Percentiles rank a stretch among this genome's conserved stretches.
phyloP scores from a whole-genome alignment of 1,140 invertebrate species.

The Ostrea denselamellosa region DNA sequence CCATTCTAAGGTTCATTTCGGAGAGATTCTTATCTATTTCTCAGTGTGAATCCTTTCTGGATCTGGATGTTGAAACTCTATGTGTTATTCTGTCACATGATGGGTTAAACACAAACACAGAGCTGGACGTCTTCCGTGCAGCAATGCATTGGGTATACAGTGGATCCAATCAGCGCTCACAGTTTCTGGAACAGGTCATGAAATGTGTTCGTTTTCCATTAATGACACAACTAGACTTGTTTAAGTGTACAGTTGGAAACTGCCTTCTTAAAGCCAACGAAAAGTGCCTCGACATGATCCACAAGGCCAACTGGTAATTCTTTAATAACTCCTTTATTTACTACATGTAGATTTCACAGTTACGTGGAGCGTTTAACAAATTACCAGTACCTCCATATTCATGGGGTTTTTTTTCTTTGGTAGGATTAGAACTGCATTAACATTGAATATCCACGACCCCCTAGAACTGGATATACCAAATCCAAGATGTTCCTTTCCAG shows the following conservation, averaged over 20 bases:
- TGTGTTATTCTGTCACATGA: conserved; percentile 44
- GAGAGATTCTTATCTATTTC: not conserved
- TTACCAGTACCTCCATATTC: not conserved
- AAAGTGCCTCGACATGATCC: conserved; percentile 21
- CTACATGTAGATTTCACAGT: not conserved
- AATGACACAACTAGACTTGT: conserved; percentile 48
- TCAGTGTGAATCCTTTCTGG: conserved; percentile 4
- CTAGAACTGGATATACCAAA: not conserved
- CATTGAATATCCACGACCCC: not conserved
- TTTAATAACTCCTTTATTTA: not conserved
- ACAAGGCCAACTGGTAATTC: conserved; percentile 50
- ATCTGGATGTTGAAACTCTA: conserved; percentile 42
- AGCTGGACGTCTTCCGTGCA: conserved; percentile 45
- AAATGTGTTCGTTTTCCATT: conserved; percentile 47
- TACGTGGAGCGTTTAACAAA: not conserved
- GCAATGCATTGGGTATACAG: conserved; percentile 33
- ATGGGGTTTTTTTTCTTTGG: not conserved
- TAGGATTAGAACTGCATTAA: conserved; percentile 4
- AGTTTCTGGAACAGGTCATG: conserved; percentile 28
- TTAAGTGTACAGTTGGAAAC: conserved; percentile 16
- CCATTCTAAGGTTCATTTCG: not conserved
- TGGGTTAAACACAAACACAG: not conserved
- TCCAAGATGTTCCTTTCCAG: not conserved
- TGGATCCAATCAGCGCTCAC: not conserved
- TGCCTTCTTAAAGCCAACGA: conserved; percentile 23